Evolutionary conservation across 2,113 vertebrate genomes (phyloP).

Genomic region (Turdus rufiventris): DNA sequence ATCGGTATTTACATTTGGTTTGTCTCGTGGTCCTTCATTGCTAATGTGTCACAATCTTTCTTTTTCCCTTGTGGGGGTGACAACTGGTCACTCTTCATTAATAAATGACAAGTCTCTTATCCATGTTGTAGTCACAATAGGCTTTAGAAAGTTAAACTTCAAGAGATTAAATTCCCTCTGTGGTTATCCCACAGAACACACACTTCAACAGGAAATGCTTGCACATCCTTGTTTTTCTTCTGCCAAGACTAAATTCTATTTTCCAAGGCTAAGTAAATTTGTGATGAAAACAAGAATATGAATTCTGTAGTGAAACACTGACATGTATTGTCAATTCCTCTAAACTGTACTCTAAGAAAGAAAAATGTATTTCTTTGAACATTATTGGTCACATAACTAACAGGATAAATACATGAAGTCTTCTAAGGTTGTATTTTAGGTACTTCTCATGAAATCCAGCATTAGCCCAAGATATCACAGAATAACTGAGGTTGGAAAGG

Average conservation of each 20-base stretch:
- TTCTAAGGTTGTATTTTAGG: neutral
- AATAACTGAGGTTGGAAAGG: fast-evolving
- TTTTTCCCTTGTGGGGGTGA: slow-evolving; percentile 65
- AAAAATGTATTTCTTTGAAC: neutral
- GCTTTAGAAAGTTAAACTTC: slow-evolving; percentile 61
- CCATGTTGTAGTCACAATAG: slow-evolving; percentile 1
- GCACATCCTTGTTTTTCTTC: neutral
- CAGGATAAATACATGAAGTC: neutral
- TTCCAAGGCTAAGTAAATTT: neutral
- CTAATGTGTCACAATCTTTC: slow-evolving; percentile 68
- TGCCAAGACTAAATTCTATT: neutral
- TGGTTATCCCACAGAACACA: neutral
- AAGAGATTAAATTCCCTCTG: slow-evolving; percentile 47
- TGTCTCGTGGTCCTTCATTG: slow-evolving; percentile 75
- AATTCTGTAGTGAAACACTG: neutral
- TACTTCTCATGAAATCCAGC: neutral
- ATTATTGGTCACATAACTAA: neutral
- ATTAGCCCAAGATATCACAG: neutral
- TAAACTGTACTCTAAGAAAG: neutral
- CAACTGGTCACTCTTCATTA: slow-evolving; percentile 83
- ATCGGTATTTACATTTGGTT: slow-evolving; percentile 76
- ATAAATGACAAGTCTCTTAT: slow-evolving; percentile 72
- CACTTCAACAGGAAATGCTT: neutral
- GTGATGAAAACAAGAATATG: neutral
- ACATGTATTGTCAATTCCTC: neutral